Evolutionary conservation across 2,888 invertebrate genomes (phyloP), one percentile per base, ranked within the genome.

Genomic region (Prenolepis imparis): DNA sequence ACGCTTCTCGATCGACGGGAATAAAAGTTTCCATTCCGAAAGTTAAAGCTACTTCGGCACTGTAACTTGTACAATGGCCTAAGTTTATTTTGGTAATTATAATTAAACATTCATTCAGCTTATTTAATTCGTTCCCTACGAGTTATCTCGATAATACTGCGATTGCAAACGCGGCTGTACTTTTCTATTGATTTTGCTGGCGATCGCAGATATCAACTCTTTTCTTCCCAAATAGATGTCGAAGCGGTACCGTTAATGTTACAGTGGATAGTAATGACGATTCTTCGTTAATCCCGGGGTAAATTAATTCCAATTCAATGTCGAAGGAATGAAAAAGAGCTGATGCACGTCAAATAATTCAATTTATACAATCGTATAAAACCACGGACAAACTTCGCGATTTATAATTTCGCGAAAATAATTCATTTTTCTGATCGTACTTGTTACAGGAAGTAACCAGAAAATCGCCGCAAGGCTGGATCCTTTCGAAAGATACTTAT

Each of bases 1-100:
- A 87, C 78, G 86, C 82, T 66, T 81, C 82, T 66, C 82, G 85
- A 88, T 89, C 85, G 85, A 84, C 80, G 84, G 8, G n/a, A 72
- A 85, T 75, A 75, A 72, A 87, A 87, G 83, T 87, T 87, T 86
- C 83, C 78, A 18, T 28, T 55, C 6, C 24, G 32, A 41, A 41
- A 68, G 57, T 78, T 32, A 21, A 57, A 44, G 68, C 44, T 68
- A 78, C 68, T 70, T 57, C 41, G 70, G 21, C 18, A 52, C 57
- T 32, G 68, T 32, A 78, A 68, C 68, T 78, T 57, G 68, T 68
- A 78, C 68, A 78, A 66, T 78, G 57, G 57, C 41, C 44, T 24
- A 44, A 57, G 78, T 78, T 32, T 70, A 57, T 78, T 78, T 77
- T 44, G 78, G 41, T 59, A 78, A 78, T 78, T 78, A 78, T 68